phyloP scores from a whole-genome alignment of 2,888 invertebrate genomes.

The Habrosyne pyritoides region DNA sequence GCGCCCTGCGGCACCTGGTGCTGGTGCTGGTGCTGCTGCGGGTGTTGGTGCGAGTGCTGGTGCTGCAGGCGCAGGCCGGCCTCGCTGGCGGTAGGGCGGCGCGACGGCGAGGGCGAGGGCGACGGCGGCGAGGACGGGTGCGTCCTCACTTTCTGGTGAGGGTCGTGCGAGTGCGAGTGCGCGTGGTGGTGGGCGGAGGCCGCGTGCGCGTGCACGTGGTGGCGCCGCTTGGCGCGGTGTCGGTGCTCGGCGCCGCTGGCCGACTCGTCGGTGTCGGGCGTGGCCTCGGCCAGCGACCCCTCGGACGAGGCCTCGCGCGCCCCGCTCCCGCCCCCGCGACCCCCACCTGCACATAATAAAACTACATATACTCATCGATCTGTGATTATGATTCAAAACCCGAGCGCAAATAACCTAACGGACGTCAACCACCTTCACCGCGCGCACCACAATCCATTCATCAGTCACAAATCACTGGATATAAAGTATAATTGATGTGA shows the following conservation, averaged over 20 bases:
- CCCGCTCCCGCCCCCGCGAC: constrained; percentile 48
- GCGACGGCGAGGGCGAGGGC: constrained; percentile 60
- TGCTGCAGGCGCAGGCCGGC: no score
- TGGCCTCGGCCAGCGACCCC: constrained; percentile 87
- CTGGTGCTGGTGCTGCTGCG: not conserved
- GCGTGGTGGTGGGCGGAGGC: constrained; percentile 47
- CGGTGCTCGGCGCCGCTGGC: constrained; percentile 70
- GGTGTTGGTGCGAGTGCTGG: constrained; percentile 39
- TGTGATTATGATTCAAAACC: no score
- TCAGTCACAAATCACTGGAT: no score
- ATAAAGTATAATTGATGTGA: no score
- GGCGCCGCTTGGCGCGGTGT: constrained; percentile 71
- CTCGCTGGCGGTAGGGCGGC: constrained; percentile 35
- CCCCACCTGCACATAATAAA: constrained; percentile 21
- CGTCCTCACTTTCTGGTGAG: constrained; percentile 64
- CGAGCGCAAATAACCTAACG: no score
- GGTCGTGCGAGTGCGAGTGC: constrained; percentile 24
- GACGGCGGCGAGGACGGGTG: constrained; percentile 50
- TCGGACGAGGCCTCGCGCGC: constrained; percentile 85
- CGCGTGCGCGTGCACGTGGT: constrained; percentile 66
- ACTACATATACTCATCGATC: not conserved
- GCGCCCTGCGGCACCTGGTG: not conserved
- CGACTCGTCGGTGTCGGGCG: constrained; percentile 90
- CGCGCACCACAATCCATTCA: no score
- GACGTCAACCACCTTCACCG: no score